Base-by-base conservation (phyloP, 1,140 invertebrate genomes). In the Drosophila varians region DNA sequence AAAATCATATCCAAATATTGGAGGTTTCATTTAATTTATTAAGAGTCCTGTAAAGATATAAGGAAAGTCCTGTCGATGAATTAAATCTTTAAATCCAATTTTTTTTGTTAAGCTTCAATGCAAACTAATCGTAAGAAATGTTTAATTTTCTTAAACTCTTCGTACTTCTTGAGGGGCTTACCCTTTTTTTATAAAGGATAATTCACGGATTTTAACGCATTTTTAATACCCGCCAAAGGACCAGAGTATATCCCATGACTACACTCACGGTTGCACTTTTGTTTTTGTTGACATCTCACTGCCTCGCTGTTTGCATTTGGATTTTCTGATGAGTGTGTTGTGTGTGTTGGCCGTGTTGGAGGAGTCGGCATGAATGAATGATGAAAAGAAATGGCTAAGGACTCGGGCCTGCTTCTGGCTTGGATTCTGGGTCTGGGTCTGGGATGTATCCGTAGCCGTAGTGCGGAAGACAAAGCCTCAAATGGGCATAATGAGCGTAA, bases 401-500 rank as follows among this genome's bases (percentile, higher is more conserved):
- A 76, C 31, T 38, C n/a, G 12, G 36, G 9, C 11, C 11, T 48
- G 71, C 18, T 46, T 47, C 21, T 6, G 40, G 14, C 16, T 47
- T 14, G 42, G 12, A 38, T 12, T 12, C 36, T 38, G 36, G 14
- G 34, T 28, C 25, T 31, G 62, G n/a, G 46, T 53, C 61, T 53
- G 36, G 43, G 36, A 38, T 38, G 36, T 38, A 42, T 42, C 14
- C 16, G 14, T 2, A 19, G 52, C 40, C n/a, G 36, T 21, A 11
- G 38, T 25, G 43, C 18, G 53, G 51, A 86, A 84, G 82, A 86
- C 82, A 87, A 86, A 87, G 82, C 76, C 73, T 74, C 73, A 65
- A 86, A 86, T 87, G 82, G 75, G 82, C 80, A 80, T 87, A 86
- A 86, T 86, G 82, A 87, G 79, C 80, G 78, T 86, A 75, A 79